Base-by-base conservation (phyloP, 2,797 vertebrate species). In the Uromys caudimaculatus region DNA sequence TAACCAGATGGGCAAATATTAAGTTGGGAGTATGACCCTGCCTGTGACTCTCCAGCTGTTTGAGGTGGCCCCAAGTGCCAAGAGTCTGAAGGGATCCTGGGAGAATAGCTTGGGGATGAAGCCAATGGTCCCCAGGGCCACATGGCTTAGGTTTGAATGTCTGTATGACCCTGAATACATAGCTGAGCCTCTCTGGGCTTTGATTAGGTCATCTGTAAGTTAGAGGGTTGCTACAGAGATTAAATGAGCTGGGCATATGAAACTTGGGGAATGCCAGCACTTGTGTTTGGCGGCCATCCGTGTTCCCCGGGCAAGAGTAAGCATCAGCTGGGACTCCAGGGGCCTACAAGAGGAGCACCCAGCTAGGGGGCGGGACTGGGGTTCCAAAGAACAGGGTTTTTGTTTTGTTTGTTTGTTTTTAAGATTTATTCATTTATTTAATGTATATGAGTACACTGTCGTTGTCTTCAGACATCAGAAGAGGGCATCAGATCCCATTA, bases 161-260 rank as follows among this genome's bases (percentile, higher is more conserved):
- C 93, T 24, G 52, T 32, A 89, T 89, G 89, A 64, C 19, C 85
- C 85, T 35, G 23, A 38, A 19, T 60, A 50, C 27, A n/a, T 41
- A 44, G 76, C 77, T 76, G 76, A 24, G 44, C 62, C 58, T 86
- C 71, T 90, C 90, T 76, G 82, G 75, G 79, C 82, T 86, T n/a
- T n/a, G 27, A 16, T 58, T 58, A 76, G 50, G 5, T 86, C 56
- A 17, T 67, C 79, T 58, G 23, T 75, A 87, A 91, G 69, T 95
- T 29, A 21, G 90, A 73, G 58, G 47, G 50, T 84, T 64, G 13
- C 71, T 52, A 32, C 21, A 13, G 44, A 58, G 41, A 21, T 78
- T 47, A 82, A 21, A 52, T 6, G 92, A 56, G n/a, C 12, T 11
- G 7, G 38, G 52, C 0, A 0, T 29, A 19, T 32, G 13, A 13